Evolutionary conservation across 64 coral and sea anemone genomes (phyloP).

Genomic region (Montipora capricornis): DNA sequence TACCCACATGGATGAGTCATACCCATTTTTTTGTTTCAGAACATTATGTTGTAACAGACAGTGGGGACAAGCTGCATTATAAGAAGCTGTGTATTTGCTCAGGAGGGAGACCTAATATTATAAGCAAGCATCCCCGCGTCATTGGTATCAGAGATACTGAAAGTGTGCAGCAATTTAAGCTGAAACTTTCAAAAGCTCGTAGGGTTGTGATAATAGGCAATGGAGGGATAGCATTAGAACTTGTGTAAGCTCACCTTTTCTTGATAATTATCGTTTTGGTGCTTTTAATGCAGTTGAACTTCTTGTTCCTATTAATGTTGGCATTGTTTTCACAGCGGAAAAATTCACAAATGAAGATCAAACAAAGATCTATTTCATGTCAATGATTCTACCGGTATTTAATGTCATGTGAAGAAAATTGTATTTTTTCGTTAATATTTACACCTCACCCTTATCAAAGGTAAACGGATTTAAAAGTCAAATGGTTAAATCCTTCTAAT

Average conservation of each 20-base stretch:
- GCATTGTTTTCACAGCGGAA: no score
- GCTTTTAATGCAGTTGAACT: no score
- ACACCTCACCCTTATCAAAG: no score
- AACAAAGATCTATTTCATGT: no score
- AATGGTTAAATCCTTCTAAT: no score
- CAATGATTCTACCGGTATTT: no score
- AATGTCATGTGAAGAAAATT: no score
- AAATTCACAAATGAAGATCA: no score
- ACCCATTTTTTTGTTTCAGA: constrained; percentile 46
- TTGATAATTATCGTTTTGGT: no score
- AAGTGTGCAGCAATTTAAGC: constrained; percentile 81
- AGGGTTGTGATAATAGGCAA: constrained; percentile 92
- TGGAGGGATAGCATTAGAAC: constrained; percentile 98
- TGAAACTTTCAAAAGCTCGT: constrained; percentile 73
- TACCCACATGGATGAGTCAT: background rate
- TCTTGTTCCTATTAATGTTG: no score
- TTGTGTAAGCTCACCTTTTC: constrained; percentile 77
- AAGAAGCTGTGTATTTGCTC: constrained; percentile 95
- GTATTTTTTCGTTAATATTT: no score
- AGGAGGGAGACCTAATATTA: constrained; percentile 90
- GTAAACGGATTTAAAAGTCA: no score
- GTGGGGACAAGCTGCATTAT: constrained; percentile 64
- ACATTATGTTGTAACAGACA: constrained; percentile 71
- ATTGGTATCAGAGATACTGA: constrained; percentile 91
- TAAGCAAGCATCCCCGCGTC: constrained; percentile 68